Evolutionary conservation across 1,140 invertebrate genomes (phyloP), one percentile per base, ranked within the genome.

Genomic region (Neoseiulus cucumeris): DNA sequence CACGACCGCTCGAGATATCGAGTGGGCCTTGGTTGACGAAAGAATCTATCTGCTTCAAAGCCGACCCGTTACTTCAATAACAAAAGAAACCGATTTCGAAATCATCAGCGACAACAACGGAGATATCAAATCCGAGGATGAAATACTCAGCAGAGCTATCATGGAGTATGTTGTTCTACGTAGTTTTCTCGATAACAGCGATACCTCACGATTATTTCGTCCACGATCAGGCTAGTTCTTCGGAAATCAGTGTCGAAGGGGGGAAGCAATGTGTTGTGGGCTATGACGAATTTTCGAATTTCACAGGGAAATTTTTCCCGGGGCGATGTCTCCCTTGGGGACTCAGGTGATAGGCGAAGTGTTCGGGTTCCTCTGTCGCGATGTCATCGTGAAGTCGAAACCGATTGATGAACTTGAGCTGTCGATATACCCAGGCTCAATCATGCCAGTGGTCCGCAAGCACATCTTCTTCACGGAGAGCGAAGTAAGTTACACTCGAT

Each of bases 61-160:
- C 4, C 77, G 87, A 42, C 83, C 84, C 1, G 82, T 88, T 33
- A 87, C 86, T 0, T 81, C 81, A 0, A 68, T 85, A 5, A 80
- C 84, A 30, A 71, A 76, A 1, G 86, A 85, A 81, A 82, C 80
- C 1, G 82, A 87, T 66, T 85, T 83, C 69, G 85, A 88, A 70
- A 69, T 88, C 9, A 74, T 79, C 1, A 85, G 86, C 71, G 85
- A 89, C 73, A 77, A 84, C 69, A 85, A 87, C 45, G 25, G 45
- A 4, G 7, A 28, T 7, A 20, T 47, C 45, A 20, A 22, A 47
- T 47, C 45, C 4, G 45, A 47, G 28, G 45, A 28, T 14, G 45
- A 47, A 7, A 47, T 47, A 20, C 45, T 47, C 18, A 47, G 45
- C 45, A 47, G 45, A 47, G 45, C 45, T 20, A 4, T 28, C 18